phyloP scores from a whole-genome alignment of 2,113 vertebrate genomes.

The Chloropsis hardwickii region DNA sequence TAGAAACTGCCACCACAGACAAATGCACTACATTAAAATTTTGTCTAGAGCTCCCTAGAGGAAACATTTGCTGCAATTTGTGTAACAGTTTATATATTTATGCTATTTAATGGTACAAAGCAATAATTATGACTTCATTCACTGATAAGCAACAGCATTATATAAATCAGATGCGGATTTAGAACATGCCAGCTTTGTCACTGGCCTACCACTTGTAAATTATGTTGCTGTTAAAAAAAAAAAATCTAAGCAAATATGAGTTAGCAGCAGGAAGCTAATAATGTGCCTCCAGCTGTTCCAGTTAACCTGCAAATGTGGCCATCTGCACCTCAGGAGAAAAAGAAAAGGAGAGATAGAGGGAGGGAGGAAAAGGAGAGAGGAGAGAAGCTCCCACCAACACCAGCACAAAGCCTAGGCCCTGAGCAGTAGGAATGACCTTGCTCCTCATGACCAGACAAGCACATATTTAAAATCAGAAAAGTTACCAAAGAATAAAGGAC shows the following conservation, averaged over 20 bases:
- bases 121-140: constrained; percentile 84
- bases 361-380: constrained; percentile 54
- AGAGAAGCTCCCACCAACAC: constrained; percentile 42
- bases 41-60: constrained; percentile 84
- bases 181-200: constrained; percentile 80
- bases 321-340: constrained; percentile 94
- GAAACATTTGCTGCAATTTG: constrained; percentile 77
- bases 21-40: constrained; percentile 85
- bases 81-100: constrained; percentile 85
- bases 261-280: constrained; percentile 99
- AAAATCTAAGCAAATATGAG: constrained; percentile 93
- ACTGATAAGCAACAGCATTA: constrained; percentile 77
- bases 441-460: constrained; percentile 61
- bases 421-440: constrained; percentile 83
- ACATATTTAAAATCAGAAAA: constrained; percentile 27
- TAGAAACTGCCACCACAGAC: constrained; percentile 85
- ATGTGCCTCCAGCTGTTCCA: constrained; percentile 99
- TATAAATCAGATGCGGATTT: constrained; percentile 80
- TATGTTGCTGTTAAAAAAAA: constrained; percentile 85
- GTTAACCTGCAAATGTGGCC: constrained; percentile 99
- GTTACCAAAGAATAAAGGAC: constrained; percentile 42
- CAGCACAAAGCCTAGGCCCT: constrained; percentile 66
- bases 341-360: constrained; percentile 71
- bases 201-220: constrained; percentile 84
- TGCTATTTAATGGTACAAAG: constrained; percentile 84